Conservation (phyloP, 2,113 vertebrate genomes). For the Serinus canaria region DNA sequence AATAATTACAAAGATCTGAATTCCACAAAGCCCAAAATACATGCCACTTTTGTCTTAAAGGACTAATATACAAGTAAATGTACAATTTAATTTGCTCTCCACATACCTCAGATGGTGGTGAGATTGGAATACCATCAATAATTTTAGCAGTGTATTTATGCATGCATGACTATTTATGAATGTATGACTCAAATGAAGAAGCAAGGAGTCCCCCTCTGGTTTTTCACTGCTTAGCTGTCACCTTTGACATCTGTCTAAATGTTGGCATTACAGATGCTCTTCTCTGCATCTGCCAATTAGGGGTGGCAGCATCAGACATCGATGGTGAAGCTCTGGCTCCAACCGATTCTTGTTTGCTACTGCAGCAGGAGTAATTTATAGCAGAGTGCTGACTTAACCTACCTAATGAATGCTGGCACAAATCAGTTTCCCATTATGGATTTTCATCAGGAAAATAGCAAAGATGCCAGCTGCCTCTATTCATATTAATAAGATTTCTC, state of each 20-base stretch:
- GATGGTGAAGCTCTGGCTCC: slow-evolving; percentile 7
- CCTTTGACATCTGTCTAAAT: neutral
- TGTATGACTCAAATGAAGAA: neutral
- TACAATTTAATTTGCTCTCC: neutral
- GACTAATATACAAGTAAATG: neutral
- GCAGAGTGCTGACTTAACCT: slow-evolving; percentile 26
- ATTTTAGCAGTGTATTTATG: neutral
- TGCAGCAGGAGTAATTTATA: neutral
- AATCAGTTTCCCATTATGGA: slow-evolving; percentile 15
- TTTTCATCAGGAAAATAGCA: slow-evolving; percentile 31
- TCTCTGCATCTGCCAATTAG: neutral
- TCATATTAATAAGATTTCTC: slow-evolving; percentile 52
- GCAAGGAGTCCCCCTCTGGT: neutral
- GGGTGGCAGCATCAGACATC: neutral
- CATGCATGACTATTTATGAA: neutral
- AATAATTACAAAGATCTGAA: neutral
- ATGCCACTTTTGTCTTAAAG: neutral
- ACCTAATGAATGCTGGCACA: slow-evolving; percentile 41
- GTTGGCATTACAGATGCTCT: neutral
- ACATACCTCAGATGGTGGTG: neutral
- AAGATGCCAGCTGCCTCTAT: slow-evolving; percentile 49
- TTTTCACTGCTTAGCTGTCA: neutral
- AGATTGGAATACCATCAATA: neutral
- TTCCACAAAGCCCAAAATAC: neutral
- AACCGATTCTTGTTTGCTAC: neutral